Conservation (phyloP, 2,113 vertebrate species). For the Syrrhaptes paradoxus region DNA sequence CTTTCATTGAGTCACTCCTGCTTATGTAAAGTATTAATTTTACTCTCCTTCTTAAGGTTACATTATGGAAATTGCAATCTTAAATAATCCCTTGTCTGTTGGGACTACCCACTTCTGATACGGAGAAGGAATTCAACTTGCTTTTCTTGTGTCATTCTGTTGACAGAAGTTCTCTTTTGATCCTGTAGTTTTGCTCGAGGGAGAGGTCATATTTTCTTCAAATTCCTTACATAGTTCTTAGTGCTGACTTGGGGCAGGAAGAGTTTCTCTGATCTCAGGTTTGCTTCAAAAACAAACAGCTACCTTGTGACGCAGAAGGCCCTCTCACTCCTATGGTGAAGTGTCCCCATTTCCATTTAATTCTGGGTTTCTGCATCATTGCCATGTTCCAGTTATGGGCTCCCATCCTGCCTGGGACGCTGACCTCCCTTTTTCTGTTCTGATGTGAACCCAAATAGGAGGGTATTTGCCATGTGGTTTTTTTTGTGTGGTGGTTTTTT, state of each 20-base stretch:
- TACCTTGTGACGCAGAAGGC: not conserved
- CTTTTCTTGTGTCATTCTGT: not conserved
- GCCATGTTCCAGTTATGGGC: not conserved
- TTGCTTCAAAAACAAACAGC: not conserved
- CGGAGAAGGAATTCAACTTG: not conserved
- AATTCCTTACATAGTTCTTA: not conserved
- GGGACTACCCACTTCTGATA: constrained; percentile 2
- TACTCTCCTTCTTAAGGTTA: constrained; percentile 7
- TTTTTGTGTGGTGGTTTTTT: not conserved
- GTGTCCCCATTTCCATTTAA: not conserved
- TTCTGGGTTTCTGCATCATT: not conserved
- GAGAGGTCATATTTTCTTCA: not conserved
- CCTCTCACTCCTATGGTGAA: not conserved
- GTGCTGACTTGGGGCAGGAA: not conserved
- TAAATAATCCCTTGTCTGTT: constrained; percentile 39
- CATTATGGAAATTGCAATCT: constrained; percentile 44
- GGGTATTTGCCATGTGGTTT: not conserved
- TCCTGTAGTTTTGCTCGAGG: not conserved
- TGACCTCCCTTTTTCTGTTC: not conserved
- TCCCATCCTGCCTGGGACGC: not conserved
- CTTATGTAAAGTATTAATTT: constrained; percentile 56
- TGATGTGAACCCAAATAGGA: not conserved
- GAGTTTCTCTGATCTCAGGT: not conserved
- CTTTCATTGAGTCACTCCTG: constrained; percentile 40
- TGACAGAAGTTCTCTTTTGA: not conserved